Conservation (phyloP, 2,113 vertebrate genomes). For the Typhlomys cinereus region DNA sequence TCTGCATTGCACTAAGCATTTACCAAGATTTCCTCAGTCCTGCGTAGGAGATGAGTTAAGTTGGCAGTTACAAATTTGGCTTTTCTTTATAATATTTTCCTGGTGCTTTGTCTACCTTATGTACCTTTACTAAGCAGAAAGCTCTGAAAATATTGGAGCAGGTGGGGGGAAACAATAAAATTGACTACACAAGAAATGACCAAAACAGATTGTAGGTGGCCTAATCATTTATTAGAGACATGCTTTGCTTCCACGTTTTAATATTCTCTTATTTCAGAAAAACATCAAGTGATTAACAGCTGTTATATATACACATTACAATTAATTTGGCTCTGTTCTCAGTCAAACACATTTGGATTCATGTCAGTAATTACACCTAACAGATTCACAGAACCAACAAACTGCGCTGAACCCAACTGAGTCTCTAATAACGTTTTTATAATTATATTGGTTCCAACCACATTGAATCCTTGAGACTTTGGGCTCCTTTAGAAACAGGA, state of each 20-base stretch:
- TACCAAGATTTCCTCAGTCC: constrained; percentile 37
- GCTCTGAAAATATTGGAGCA: constrained; percentile 27
- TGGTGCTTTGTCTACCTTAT: not conserved
- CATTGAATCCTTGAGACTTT: constrained; percentile 1
- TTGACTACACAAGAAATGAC: constrained; percentile 38
- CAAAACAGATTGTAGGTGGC: constrained; percentile 27
- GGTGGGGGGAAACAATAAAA: constrained; percentile 34
- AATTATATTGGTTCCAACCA: constrained; percentile 56
- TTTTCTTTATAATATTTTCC: constrained; percentile 10
- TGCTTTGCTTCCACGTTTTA: constrained; percentile 53
- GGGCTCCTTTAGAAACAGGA: constrained; percentile 52
- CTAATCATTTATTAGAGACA: constrained; percentile 55
- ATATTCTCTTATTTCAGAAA: constrained; percentile 49
- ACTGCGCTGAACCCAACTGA: constrained; percentile 47
- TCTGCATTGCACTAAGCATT: constrained; percentile 52
- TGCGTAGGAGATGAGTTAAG: constrained; percentile 20
- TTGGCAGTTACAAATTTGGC: constrained; percentile 48
- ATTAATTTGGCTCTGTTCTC: constrained; percentile 66
- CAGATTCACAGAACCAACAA: constrained; percentile 57
- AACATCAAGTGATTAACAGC: constrained; percentile 62
- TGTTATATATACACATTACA: constrained; percentile 54
- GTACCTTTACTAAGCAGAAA: constrained; percentile 25
- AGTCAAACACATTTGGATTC: constrained; percentile 51
- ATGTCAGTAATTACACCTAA: constrained; percentile 66
- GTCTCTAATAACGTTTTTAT: constrained; percentile 52